phyloP scores from a whole-genome alignment of 2,113 vertebrate genomes.

The Syngnathus typhle region DNA sequence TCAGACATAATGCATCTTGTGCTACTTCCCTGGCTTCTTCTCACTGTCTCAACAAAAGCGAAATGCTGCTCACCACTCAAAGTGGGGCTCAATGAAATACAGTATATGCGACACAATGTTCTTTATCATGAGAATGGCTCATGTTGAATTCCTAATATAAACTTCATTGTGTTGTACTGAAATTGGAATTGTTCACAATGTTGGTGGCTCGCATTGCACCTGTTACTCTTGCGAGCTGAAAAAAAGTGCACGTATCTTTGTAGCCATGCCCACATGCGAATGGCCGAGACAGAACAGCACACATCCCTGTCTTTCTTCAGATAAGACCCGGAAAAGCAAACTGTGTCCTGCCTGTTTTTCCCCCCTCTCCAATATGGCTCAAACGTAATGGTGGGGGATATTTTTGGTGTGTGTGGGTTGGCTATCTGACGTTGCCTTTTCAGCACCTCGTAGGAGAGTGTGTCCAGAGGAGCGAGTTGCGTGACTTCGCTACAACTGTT shows the following conservation, averaged over 20 bases:
- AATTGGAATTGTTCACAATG: background rate
- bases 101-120: too few species aligned
- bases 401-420: conserved; percentile 67
- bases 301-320: conserved; percentile 73
- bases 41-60: too few species aligned
- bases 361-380: conserved; percentile 51
- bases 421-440: conserved; percentile 77
- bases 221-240: background rate
- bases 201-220: background rate
- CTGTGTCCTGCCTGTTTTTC: conserved; percentile 59
- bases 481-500: conserved; percentile 67
- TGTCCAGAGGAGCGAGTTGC: conserved; percentile 56
- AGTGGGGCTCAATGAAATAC: too few species aligned
- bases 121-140: background rate
- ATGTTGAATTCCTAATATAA: background rate
- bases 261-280: background rate
- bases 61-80: too few species aligned
- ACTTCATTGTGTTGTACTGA: background rate
- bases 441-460: conserved; percentile 67
- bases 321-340: conserved; percentile 79
- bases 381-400: conserved; percentile 58
- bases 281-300: conserved; percentile 67
- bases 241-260: background rate
- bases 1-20: conserved; percentile 18
- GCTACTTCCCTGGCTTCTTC: background rate